Conservation (phyloP, 2,113 vertebrate genomes). For the Tinamus guttatus region DNA sequence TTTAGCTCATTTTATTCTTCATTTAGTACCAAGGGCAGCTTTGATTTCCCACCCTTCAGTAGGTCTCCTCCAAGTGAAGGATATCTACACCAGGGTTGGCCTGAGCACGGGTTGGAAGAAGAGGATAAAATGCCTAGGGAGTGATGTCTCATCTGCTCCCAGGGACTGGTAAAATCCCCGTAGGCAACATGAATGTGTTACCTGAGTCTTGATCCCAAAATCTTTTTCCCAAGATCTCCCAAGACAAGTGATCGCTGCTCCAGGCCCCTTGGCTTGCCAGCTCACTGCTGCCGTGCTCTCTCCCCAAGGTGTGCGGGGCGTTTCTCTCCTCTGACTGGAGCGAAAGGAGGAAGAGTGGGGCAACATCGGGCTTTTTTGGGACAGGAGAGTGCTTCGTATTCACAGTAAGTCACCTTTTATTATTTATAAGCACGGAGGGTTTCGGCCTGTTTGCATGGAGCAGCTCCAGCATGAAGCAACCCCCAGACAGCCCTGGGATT, state of each 20-base stretch:
- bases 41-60: not conserved
- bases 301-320: conserved; percentile 82
- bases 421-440: fast-evolving
- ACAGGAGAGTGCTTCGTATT: conserved; percentile 91
- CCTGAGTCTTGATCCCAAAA: no score
- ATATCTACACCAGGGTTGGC: not conserved
- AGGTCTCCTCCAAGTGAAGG: not conserved
- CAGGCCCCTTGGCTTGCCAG: not conserved
- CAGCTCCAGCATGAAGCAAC: not conserved
- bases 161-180: not conserved
- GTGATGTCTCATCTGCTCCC: not conserved
- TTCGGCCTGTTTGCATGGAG: not conserved
- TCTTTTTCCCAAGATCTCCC: not conserved
- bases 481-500: not conserved
- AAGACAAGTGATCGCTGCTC: not conserved
- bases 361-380: conserved; percentile 80
- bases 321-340: conserved; percentile 86
- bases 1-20: not conserved
- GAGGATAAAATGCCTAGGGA: not conserved
- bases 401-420: conserved; percentile 72
- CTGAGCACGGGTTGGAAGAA: fast-evolving
- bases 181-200: not conserved
- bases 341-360: conserved; percentile 77
- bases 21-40: not conserved
- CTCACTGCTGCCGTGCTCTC: not conserved